Base-by-base conservation (phyloP, 2,888 invertebrate species). In the Caenorhabditis drosophilae region DNA sequence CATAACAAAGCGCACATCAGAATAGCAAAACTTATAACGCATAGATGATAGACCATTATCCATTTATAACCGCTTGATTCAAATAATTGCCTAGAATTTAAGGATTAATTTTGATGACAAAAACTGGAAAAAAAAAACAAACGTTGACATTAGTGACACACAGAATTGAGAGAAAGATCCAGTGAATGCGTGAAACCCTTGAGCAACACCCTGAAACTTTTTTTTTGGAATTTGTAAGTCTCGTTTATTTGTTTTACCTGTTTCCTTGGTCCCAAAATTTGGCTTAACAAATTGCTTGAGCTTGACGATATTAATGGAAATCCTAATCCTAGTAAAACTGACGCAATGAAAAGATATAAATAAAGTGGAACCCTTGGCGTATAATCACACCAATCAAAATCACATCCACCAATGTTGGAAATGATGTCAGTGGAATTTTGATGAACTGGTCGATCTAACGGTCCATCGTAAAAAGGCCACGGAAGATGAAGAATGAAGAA, bases 171-270 rank as follows among this genome's bases (percentile, higher is more conserved):
- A 51, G 31, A 68, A 60, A 16, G 58, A 44, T 16, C 71, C 71
- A 6, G 64, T 68, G 47, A 71, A 71, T 7, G 66, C 66, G 46
- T 66, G 63, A 11, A 64, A 56, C 38, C 71, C 71, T 56, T 71
- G 71, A 31, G 66, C 60, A 12, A 57, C n/a, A n/a, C n/a, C n/a
- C n/a, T n/a, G n/a, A n/a, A n/a, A n/a, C n/a, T n/a, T n/a, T n/a
- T n/a, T n/a, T n/a, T n/a, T n/a, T n/a, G n/a, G n/a, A n/a, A n/a
- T n/a, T n/a, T n/a, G n/a, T n/a, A n/a, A n/a, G n/a, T n/a, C n/a
- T n/a, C n/a, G n/a, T n/a, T n/a, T n/a, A n/a, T n/a, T n/a, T n/a
- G n/a, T n/a, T n/a, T 60, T 36, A 67, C 62, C 61, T 70, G 71
- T 36, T 66, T 68, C 27, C 71, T 51, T 6, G 71, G 71, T 0